Base-by-base conservation (phyloP, 2,888 invertebrate genomes). In the Nesidiocoris tenuis region DNA sequence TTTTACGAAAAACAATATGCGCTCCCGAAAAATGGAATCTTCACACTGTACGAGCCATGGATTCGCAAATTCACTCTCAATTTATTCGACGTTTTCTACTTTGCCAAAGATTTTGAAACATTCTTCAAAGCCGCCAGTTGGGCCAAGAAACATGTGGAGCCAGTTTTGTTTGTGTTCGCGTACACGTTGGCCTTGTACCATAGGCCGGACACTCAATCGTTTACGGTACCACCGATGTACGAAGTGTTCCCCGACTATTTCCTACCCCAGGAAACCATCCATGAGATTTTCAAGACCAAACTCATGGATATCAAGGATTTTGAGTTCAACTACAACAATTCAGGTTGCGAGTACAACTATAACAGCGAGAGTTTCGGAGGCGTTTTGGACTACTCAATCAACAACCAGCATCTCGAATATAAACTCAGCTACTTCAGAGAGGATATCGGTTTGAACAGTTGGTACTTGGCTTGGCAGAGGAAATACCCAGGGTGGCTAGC, bases 391-490 rank as follows among this genome's bases (percentile, higher is more conserved):
- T 59, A 61, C 9, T 18, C 23, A 7, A n/a, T 23, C 54, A 23
- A 24, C 19, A 23, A 16, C 17, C 74, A 59, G 17, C 64, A 74
- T 25, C 56, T 86, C 1, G 89, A 90, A 78, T 85, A 87, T 75
- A 83, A 86, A 12, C 80, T 92, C 59, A 84, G 86, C 39, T 93
- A 93, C 84, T 91, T 88, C 85, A 89, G 89, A 17, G 90, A 92
- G 81, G 93, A 93, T 82, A 84, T 90, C 74, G 89, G 87, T 74
- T 84, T 91, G 66, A 88, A 86, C 81, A 81, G 82, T 79, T 81
- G 78, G 74, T 90, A 90, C 84, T 89, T 89, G 83, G 87, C 88
- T 81, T 82, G 90, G 80, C 87, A 88, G 81, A 82, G 90, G 80
- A 85, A 87, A 75, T 89, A 88, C 81, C 90, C 92, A n/a, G 59